Evolutionary conservation across 2,797 vertebrate genomes (phyloP), one percentile per base, ranked within the genome.

Genomic region (Sebastolobus alascanus): DNA sequence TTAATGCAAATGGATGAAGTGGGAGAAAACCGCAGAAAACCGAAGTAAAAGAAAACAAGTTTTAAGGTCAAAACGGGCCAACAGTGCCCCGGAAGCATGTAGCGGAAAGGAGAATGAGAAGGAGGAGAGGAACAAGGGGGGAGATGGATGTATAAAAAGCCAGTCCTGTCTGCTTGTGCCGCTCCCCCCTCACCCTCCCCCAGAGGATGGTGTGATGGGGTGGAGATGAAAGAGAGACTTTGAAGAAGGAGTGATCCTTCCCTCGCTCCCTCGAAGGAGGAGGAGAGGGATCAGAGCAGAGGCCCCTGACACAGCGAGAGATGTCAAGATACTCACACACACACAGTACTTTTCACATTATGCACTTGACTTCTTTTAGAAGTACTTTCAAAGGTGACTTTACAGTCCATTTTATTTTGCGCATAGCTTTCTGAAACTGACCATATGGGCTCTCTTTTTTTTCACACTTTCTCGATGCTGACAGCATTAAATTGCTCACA

Each of bases 221-320:
- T 72, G 66, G 83, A 95, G 94, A 95, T 94, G 91, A 95, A 94
- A 95, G 92, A 79, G 80, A 89, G 87, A 94, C 92, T 92, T 93
- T 94, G 93, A 94, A 93, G 93, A 90, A 88, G 89, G 79, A 89
- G 82, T 83, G 91, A 93, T 92, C 86, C 87, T 88, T 88, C 91
- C 88, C 87, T 92, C 22, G 63, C 84, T 90, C 82, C 91, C 90
- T 89, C 9, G 54, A 77, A 92, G 89, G 88, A 90, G 87, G 90
- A 89, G 87, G 85, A 83, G 86, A 80, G 77, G 89, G 90, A 93
- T 94, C 89, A 92, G 90, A 90, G 90, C 87, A 87, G 76, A 89
- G 92, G 92, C 87, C 90, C 84, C 84, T 90, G 89, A 93, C 91
- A 92, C 92, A 89, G 91, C 85, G 71, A 90, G 85, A 91, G 87